Conservation (phyloP, 2,797 vertebrate genomes). For the Sandelia bainsii region DNA sequence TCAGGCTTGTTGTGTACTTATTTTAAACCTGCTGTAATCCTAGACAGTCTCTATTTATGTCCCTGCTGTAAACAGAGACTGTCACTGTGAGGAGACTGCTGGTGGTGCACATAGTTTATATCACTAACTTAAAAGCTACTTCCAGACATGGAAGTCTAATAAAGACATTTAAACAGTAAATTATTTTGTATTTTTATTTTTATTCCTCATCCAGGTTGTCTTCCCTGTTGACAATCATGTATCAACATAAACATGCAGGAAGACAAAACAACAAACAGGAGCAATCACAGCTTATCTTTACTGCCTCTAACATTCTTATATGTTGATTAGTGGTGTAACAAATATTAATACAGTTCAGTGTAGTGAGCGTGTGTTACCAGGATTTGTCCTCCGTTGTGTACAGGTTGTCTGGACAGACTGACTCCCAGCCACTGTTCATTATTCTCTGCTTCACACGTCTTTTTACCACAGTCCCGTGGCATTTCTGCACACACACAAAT, state of each 20-base stretch:
- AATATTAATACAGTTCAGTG: neutral
- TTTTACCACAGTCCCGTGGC: constrained; percentile 86
- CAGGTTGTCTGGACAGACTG: constrained; percentile 91
- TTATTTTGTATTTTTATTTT: too few species aligned
- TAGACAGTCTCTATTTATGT: neutral
- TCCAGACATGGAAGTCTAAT: neutral
- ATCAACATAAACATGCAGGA: too few species aligned
- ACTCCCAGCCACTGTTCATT: constrained; percentile 98
- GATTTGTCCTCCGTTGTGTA: constrained; percentile 83
- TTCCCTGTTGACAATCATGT: too few species aligned
- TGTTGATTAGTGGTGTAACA: too few species aligned
- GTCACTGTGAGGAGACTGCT: neutral
- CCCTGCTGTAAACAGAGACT: neutral
- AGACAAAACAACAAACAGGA: neutral
- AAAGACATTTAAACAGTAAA: too few species aligned
- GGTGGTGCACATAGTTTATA: neutral
- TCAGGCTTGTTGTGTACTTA: neutral
- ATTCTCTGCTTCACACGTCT: constrained; percentile 89
- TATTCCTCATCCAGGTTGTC: too few species aligned
- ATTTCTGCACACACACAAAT: constrained; percentile 77
- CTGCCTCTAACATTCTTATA: neutral
- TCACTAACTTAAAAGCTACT: neutral
- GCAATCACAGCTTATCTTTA: neutral
- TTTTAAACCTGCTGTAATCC: constrained; percentile 1
- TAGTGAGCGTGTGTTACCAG: constrained; percentile 82